These are phyloP conservation scores for Leuciscus waleckii DNA, from an alignment of 2,797 vertebrate species.

Conservation along the genomic window DNA sequence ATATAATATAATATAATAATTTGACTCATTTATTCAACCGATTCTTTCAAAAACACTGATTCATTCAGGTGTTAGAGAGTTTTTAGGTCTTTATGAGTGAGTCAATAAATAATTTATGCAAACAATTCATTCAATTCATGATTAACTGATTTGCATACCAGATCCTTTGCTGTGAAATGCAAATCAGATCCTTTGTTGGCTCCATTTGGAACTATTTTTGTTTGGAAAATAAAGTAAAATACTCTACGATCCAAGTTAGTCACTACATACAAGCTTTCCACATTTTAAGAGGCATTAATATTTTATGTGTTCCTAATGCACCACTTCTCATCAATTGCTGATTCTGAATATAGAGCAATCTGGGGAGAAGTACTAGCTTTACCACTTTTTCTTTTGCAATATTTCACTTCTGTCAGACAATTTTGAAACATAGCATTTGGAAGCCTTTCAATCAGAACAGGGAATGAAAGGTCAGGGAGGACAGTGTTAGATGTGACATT, in stretches of 20 bases:
- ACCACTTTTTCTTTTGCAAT: constrained; percentile 59
- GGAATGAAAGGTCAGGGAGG: constrained; percentile 78
- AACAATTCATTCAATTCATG: too few relatives aligned
- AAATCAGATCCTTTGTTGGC: background rate
- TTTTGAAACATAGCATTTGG: constrained; percentile 73
- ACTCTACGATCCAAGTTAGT: background rate
- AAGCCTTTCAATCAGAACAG: constrained; percentile 81
- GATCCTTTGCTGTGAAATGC: background rate
- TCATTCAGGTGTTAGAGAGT: background rate
- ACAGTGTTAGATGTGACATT: constrained; percentile 75
- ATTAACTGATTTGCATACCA: too few relatives aligned
- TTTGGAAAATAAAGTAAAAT: background rate
- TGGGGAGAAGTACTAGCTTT: constrained; percentile 83
- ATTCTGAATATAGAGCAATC: constrained; percentile 20
- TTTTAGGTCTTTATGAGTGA: too few relatives aligned
- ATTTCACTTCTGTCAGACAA: constrained; percentile 75
- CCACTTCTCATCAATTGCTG: background rate
- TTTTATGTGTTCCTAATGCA: background rate
- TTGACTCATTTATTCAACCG: background rate
- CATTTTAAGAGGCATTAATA: constrained; percentile 15
- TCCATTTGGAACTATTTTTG: background rate
- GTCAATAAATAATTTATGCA: too few relatives aligned
- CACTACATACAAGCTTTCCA: background rate
- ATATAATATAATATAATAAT: constrained; percentile 11
- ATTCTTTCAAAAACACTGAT: background rate